Evolutionary conservation across 2,888 invertebrate genomes (phyloP), one percentile per base, ranked within the genome.

Genomic region (Automeris io): DNA sequence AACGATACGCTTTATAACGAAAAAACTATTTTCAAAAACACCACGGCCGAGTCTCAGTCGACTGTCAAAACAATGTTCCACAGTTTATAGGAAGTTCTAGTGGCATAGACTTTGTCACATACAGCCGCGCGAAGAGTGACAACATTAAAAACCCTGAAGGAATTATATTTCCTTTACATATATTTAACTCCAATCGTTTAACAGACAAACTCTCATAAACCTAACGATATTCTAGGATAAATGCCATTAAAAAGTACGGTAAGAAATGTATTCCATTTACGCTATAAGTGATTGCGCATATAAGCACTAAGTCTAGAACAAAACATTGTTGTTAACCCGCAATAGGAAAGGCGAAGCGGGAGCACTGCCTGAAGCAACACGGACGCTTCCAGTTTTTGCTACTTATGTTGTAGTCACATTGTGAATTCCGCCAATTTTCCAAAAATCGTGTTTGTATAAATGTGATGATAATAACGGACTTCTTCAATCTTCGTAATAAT

Each of bases 371-470:
- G 55, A 43, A 50, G 48, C 51, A 68, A 65, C 60, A 55, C 29
- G 70, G 71, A 60, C 54, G 51, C 43, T 57, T 46, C 76, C 46
- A 73, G 64, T 79, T 79, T 78, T 79, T 79, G 54, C 50, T 11
- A 40, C 26, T 22, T 11, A n/a, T 33, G 39, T 21, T 34, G 34
- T 16, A 7, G 39, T 7, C 6, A 29, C 6, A 16, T n/a, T 18
- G 6, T 19, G 31, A 23, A 34, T 26, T 29, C 5, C 3, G 25
- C 2, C 2, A n/a, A 21, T 29, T 29, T 25, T n/a, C 4, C 12
- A 36, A 36, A 36, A 6, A 22, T 29, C 29, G 26, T 11, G 18
- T 7, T 7, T 21, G n/a, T n/a, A n/a, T n/a, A n/a, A n/a, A 18
- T 32, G 2, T 18, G n/a, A 32, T n/a, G n/a, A 12, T 7, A 3